Conservation (phyloP, 1,140 invertebrate species). For the Bombus waltoni region DNA sequence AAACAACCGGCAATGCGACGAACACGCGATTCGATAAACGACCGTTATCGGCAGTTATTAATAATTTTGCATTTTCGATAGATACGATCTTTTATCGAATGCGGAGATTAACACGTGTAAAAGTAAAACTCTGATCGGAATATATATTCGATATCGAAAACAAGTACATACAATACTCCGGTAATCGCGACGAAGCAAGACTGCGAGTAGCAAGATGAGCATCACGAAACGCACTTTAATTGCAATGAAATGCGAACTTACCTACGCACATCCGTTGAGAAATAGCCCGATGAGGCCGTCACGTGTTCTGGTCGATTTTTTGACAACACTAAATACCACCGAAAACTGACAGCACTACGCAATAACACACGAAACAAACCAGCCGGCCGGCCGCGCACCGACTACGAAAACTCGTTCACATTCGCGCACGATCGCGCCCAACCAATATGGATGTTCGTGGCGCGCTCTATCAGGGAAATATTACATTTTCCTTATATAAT, state of each 20-base stretch:
- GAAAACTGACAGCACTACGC: conserved; percentile 13
- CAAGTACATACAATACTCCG: conserved; percentile 11
- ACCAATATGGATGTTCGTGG: not conserved
- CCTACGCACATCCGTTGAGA: conserved; percentile 30
- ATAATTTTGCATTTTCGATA: too few relatives aligned
- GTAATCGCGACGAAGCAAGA: not conserved
- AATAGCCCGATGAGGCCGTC: not conserved
- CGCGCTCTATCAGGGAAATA: not conserved
- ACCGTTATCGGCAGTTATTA: not conserved
- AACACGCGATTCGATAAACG: conserved; percentile 18
- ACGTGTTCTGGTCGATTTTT: conserved; percentile 24
- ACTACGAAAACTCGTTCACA: conserved; percentile 56
- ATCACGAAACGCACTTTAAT: not conserved
- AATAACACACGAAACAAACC: conserved; percentile 56
- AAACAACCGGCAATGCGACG: conserved; percentile 33
- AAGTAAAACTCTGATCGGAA: not conserved
- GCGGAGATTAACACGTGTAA: not conserved
- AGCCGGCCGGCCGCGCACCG: conserved; percentile 62
- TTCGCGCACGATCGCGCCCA: conserved; percentile 49
- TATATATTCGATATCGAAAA: not conserved
- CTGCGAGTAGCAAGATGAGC: not conserved
- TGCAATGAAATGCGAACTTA: not conserved
- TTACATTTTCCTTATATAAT: not conserved
- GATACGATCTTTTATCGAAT: not conserved
- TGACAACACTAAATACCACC: conserved; percentile 31